Evolutionary conservation across 2,113 vertebrate genomes (phyloP).

Genomic region (Pycnonotus jocosus): DNA sequence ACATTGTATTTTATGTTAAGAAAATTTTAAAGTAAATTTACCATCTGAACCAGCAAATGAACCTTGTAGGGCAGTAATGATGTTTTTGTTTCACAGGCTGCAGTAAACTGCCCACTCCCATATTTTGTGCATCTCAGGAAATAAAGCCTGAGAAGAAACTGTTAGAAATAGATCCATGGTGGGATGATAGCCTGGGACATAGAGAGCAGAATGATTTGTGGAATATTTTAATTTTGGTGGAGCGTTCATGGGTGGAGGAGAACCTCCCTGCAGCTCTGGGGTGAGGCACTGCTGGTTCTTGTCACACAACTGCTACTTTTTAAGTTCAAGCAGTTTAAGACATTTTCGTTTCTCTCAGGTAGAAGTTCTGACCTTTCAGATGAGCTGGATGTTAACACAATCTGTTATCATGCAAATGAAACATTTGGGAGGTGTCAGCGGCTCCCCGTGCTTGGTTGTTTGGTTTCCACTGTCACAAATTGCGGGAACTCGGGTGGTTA

Average conservation of each 20-base stretch:
- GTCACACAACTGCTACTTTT: neutral
- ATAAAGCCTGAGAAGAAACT: neutral
- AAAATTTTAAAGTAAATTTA: neutral
- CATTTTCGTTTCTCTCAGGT: neutral
- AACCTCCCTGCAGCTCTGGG: neutral
- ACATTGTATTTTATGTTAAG: neutral
- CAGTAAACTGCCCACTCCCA: neutral
- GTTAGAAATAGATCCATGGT: neutral
- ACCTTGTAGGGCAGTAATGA: neutral
- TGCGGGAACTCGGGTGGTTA: neutral
- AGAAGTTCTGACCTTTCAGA: neutral
- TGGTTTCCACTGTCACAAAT: neutral
- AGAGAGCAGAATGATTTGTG: neutral
- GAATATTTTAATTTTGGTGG: neutral
- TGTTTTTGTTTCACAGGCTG: neutral
- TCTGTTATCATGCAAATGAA: neutral
- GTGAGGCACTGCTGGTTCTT: neutral
- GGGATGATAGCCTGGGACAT: neutral
- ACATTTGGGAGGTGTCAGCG: neutral
- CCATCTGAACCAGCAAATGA: neutral
- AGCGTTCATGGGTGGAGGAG: fast-evolving
- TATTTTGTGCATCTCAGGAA: neutral
- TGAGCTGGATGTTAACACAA: neutral
- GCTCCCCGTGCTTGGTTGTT: neutral
- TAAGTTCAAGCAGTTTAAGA: neutral